phyloP scores from a whole-genome alignment of 1,140 invertebrate genomes.

The Drosophila equinoxialis region DNA sequence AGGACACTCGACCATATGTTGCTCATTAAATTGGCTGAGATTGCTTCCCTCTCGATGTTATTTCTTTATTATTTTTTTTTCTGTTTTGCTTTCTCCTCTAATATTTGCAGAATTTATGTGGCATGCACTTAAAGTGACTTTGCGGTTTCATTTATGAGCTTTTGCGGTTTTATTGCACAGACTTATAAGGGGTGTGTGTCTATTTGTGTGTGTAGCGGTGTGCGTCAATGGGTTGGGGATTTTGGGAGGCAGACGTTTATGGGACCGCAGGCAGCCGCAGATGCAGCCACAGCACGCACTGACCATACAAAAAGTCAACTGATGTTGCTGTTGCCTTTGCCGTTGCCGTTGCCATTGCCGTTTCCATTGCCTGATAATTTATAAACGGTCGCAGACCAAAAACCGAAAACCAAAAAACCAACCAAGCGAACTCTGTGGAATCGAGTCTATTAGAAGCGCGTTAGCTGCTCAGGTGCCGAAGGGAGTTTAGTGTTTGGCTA shows the following conservation, averaged over 20 bases:
- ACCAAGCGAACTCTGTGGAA: constrained; percentile 55
- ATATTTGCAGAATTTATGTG: constrained; percentile 55
- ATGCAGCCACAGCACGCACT: constrained; percentile 43
- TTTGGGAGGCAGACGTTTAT: constrained; percentile 1
- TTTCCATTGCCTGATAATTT: constrained; percentile 66
- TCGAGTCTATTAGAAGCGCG: constrained; percentile 77
- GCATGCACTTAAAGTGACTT: constrained; percentile 70
- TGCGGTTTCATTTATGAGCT: constrained; percentile 74
- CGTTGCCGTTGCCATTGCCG: not conserved
- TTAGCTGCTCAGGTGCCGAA: constrained; percentile 51
- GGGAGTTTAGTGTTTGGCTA: constrained; percentile 7
- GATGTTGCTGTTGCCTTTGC: not conserved
- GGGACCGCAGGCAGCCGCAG: constrained; percentile 32
- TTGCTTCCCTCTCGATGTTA: not conserved
- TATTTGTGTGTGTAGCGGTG: not conserved
- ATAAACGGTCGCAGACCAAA: constrained; percentile 50
- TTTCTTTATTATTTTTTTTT: not conserved
- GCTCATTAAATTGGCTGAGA: constrained; percentile 29
- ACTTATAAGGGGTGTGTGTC: not conserved
- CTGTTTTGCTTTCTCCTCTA: not conserved
- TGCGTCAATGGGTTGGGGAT: not conserved
- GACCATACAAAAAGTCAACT: constrained; percentile 72
- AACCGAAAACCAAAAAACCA: constrained; percentile 33
- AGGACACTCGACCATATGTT: constrained; percentile 20
- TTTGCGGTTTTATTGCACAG: constrained; percentile 48